Percentiles rank a stretch among this genome's conserved stretches.
These are phyloP conservation scores for Dynastes grantii DNA, from an alignment of 2,888 invertebrate genomes.

Conservation along the genomic window DNA sequence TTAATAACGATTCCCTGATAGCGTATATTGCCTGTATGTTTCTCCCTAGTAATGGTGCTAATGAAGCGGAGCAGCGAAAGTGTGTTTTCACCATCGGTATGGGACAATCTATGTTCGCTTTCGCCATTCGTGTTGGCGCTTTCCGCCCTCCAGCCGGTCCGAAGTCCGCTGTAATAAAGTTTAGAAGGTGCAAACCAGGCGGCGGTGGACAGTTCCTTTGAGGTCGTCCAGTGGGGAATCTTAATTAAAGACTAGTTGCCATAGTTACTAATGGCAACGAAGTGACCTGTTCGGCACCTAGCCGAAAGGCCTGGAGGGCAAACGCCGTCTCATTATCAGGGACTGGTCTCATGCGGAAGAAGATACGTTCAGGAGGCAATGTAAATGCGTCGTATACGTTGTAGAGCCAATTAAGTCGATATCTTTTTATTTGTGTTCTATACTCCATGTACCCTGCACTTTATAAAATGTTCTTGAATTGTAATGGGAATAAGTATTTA, in stretches of 20 bases:
- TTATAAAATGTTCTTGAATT: neutral
- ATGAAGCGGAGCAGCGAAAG: constrained; percentile 29
- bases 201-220: constrained; percentile 60
- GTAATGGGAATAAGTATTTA: neutral
- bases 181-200: constrained; percentile 57
- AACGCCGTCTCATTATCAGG: constrained; percentile 61
- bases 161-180: constrained; percentile 30
- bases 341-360: constrained; percentile 56
- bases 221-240: constrained; percentile 60
- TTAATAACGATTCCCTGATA: constrained; percentile 15
- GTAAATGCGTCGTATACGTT: constrained; percentile 52
- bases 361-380: constrained; percentile 53
- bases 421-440: neutral
- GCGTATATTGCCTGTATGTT: constrained; percentile 8
- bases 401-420: constrained; percentile 31
- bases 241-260: constrained; percentile 64
- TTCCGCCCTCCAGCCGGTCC: constrained; percentile 3
- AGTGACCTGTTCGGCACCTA: constrained; percentile 60
- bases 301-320: constrained; percentile 57
- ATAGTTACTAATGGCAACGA: constrained; percentile 62
- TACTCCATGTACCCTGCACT: neutral
- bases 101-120: neutral
- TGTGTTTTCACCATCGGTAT: constrained; percentile 17
- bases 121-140: neutral
- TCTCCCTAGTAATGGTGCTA: constrained; percentile 35